Evolutionary conservation across 1,140 invertebrate species (phyloP).

Genomic region (Drosophila tani): DNA sequence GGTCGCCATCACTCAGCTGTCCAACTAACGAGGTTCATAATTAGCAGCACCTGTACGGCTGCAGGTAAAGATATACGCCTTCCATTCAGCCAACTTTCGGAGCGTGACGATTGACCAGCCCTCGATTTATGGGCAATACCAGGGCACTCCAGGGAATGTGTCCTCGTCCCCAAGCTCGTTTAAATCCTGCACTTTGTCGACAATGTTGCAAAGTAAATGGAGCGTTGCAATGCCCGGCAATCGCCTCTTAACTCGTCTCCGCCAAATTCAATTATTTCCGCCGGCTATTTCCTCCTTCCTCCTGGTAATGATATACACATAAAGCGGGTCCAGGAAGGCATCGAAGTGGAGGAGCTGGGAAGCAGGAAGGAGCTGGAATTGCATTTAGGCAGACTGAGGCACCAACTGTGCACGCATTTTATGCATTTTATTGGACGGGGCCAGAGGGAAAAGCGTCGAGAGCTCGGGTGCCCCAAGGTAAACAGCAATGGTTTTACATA

Average conservation of each 20-base stretch:
- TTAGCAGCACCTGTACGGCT: conserved; percentile 53
- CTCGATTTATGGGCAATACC: conserved; percentile 55
- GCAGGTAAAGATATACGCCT: background rate
- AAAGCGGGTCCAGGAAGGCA: conserved; percentile 2
- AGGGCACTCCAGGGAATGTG: conserved; percentile 4
- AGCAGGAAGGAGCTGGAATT: conserved; percentile 48
- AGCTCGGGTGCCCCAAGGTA: conserved; percentile 12
- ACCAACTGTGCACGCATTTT: conserved; percentile 79
- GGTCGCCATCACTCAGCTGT: conserved; percentile 39
- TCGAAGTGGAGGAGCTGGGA: background rate
- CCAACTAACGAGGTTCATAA: conserved; percentile 52
- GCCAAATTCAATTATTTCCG: conserved; percentile 76
- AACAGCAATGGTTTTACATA: conserved; percentile 19
- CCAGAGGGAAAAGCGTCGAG: conserved; percentile 14
- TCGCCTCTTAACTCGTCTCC: conserved; percentile 69
- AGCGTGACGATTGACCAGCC: conserved; percentile 53
- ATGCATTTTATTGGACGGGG: conserved; percentile 46
- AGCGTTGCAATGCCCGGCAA: conserved; percentile 66
- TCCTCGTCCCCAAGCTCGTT: background rate
- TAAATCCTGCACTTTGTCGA: conserved; percentile 34
- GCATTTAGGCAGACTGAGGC: conserved; percentile 70
- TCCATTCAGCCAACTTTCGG: conserved; percentile 12
- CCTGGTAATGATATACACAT: conserved; percentile 50
- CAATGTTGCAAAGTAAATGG: conserved; percentile 72
- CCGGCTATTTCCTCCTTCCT: conserved; percentile 49